Base-by-base conservation (phyloP, 2,888 invertebrate genomes). In the Polydrusus cervinus region DNA sequence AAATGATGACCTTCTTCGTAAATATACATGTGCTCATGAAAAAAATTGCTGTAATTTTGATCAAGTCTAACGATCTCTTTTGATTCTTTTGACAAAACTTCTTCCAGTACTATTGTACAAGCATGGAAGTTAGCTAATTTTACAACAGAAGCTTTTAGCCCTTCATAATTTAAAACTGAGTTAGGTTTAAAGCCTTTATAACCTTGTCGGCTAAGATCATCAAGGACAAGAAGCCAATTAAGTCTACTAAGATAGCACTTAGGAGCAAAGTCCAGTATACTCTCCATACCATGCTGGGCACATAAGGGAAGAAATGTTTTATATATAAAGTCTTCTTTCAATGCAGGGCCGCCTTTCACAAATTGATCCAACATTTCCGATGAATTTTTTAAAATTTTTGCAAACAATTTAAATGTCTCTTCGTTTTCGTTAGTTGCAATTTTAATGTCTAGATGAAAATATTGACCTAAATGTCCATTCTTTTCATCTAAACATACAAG, bases 261-360 rank as follows among this genome's bases (percentile, higher is more conserved):
- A 1, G 88, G 83, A 0, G 87, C 84, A 55, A 80, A 80, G 45
- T 78, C 77, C 14, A 69, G 61, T 43, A 82, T 71, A 74, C 49
- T 74, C 45, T 60, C 69, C 14, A 81, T 84, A 80, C 45, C 82
- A 78, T 64, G 77, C 75, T 43, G 83, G 78, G 0, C 89, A 87
- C 77, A 61, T 20, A 73, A 30, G 1, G 89, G 79, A 8, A 89
- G 79, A 61, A 88, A 80, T 9, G 71, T 78, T 45, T 84, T 81
- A 76, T 89, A 90, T 40, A 90, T 87, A 0, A 81, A 81, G 51
- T 78, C 71, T 76, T 84, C 83, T 75, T 81, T 83, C 9, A 57
- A 57, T 18, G 38, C 73, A 7, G 66, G 57, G 9, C 73, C 70
- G 2, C 3, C 13, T 53, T 70, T 43, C 0, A 70, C 8, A n/a